Evolutionary conservation across 2,888 invertebrate species (phyloP).

Genomic region (Phorcus lineatus): DNA sequence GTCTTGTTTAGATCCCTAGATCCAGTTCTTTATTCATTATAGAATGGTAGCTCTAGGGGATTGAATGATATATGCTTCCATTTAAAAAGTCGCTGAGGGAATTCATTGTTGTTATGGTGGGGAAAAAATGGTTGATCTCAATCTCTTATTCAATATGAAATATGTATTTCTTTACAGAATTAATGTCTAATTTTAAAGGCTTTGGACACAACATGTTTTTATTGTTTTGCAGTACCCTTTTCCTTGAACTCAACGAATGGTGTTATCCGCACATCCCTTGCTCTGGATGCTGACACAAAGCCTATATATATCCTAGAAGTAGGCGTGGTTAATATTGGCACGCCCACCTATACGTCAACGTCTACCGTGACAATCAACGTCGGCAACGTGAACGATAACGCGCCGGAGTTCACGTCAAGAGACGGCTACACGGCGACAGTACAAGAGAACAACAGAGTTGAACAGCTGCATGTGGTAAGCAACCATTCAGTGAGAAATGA

Average conservation of each 20-base stretch:
- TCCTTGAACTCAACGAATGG: constrained; percentile 25
- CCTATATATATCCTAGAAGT: constrained; percentile 28
- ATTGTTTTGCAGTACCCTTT: constrained; percentile 32
- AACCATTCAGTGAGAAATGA: no score
- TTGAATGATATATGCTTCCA: no score
- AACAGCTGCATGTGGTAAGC: not conserved
- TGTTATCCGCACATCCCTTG: constrained; percentile 12
- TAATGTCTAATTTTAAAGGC: no score
- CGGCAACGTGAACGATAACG: constrained; percentile 45
- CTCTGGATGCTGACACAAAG: constrained; percentile 28
- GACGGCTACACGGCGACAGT: not conserved
- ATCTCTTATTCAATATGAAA: no score
- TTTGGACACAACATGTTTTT: no score
- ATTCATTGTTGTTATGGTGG: no score
- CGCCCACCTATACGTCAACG: constrained; percentile 32
- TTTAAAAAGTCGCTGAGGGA: no score
- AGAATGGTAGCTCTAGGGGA: no score
- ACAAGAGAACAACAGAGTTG: not conserved
- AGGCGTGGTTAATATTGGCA: constrained; percentile 17
- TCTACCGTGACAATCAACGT: constrained; percentile 35
- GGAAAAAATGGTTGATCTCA: no score
- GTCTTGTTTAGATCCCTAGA: no score
- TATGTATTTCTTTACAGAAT: no score
- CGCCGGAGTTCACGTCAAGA: constrained; percentile 35
- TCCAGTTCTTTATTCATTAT: no score